Evolutionary conservation across 1,140 invertebrate species (phyloP).

Genomic region (Lasioglossum baleicum): DNA sequence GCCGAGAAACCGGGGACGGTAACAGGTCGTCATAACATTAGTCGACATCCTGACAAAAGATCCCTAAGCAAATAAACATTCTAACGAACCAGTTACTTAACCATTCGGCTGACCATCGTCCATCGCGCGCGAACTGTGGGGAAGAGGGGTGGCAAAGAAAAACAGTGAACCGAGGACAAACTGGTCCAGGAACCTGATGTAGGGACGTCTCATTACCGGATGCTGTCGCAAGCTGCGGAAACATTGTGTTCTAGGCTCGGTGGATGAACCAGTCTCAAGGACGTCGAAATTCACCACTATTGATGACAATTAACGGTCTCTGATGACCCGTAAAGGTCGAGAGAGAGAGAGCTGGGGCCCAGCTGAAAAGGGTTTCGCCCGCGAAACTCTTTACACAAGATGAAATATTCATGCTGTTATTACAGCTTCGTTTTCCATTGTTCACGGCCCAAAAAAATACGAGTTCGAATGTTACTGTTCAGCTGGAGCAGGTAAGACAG

Average conservation of each 20-base stretch:
- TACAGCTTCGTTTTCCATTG: slow-evolving; percentile 53
- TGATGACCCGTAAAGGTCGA: slow-evolving; percentile 58
- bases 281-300: slow-evolving; percentile 41
- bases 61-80: slow-evolving; percentile 79
- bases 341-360: neutral
- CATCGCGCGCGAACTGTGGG: slow-evolving; percentile 23
- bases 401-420: slow-evolving; percentile 72
- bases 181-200: slow-evolving; percentile 62
- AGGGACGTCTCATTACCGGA: slow-evolving; percentile 64
- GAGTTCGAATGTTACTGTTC: neutral
- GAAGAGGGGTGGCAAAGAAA: slow-evolving; percentile 58
- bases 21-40: slow-evolving; percentile 79
- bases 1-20: slow-evolving; percentile 60
- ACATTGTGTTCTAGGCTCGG: slow-evolving; percentile 50
- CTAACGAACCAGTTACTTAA: slow-evolving; percentile 80
- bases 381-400: slow-evolving; percentile 15
- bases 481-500: neutral
- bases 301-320: slow-evolving; percentile 54
- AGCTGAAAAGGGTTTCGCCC: slow-evolving; percentile 31
- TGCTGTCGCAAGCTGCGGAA: slow-evolving; percentile 72
- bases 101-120: slow-evolving; percentile 66
- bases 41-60: slow-evolving; percentile 71
- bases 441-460: neutral
- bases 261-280: slow-evolving; percentile 61
- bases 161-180: slow-evolving; percentile 66